Base-by-base conservation (phyloP, 2,888 invertebrate species). In the Teleiodes luculella region DNA sequence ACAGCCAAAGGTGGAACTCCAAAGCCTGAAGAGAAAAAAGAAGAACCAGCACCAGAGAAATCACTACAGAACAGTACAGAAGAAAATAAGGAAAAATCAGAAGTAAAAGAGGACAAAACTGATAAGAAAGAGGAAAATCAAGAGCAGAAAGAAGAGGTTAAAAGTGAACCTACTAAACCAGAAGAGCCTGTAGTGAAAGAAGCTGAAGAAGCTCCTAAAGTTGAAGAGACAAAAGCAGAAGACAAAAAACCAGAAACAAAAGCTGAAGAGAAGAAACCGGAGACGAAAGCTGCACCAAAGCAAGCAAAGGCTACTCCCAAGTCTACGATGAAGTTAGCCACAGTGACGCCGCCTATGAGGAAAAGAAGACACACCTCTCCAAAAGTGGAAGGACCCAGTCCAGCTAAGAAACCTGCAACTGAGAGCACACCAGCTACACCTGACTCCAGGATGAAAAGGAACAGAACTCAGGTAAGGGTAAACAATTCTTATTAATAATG, bases 291-390 rank as follows among this genome's bases (percentile, higher is more conserved):
- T 3, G 50, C 36, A 7, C 64, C 65, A 39, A 74, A 70, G 59
- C 50, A 63, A 18, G 84, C 50, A 11, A 45, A 45, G 24, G 3
- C 39, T 16, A 46, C 28, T 37, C 37, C 67, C 1, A 90, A 87
- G 60, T 86, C 91, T 1, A 91, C 91, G 3, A 65, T 91, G 65
- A 91, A 91, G 66, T 65, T 91, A 67, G 90, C 91, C 0, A 91
- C 92, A 6, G 90, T 90, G 31, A 91, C 91, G 14, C 91, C 91
- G 1, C 90, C 91, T 16, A 86, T 91, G 62, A 84, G 88, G 54
- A 91, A 91, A 68, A 79, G 92, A 64, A 90, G 92, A 71, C 86
- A 91, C 52, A 81, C 87, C 49, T 86, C 87, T 7, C 87, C 88
- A 0, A 83, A 80, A 59, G 75, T 78, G 35, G 88, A 88, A 47